Evolutionary conservation across 2,113 vertebrate species (phyloP).

Genomic region (Pedetes capensis): DNA sequence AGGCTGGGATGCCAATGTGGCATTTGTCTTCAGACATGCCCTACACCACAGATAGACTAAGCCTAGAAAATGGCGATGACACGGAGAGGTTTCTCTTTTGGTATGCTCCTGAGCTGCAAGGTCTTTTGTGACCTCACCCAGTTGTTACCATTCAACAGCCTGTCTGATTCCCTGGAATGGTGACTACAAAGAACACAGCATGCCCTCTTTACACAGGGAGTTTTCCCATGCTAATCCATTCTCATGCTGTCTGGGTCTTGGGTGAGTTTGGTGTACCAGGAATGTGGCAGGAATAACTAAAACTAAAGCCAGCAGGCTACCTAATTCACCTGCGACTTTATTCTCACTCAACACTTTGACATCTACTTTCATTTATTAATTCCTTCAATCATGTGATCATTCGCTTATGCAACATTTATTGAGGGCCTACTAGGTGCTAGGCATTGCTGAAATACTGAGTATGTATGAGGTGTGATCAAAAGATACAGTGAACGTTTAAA

Average conservation of each 20-base stretch:
- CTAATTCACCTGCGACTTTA: background rate
- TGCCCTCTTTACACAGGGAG: background rate
- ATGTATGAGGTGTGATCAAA: too few species aligned
- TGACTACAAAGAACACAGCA: background rate
- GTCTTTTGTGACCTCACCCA: background rate
- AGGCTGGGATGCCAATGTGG: background rate
- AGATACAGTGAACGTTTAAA: too few species aligned
- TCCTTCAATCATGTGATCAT: conserved; percentile 9
- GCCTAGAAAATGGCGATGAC: background rate
- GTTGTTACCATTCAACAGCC: background rate
- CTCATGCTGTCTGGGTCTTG: background rate
- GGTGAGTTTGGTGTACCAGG: background rate
- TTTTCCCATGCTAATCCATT: background rate
- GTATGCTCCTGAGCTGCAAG: background rate
- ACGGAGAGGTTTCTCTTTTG: background rate
- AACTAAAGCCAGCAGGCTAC: background rate
- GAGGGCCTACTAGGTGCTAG: background rate
- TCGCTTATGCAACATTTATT: background rate
- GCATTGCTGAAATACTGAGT: background rate
- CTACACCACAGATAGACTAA: background rate
- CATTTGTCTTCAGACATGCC: background rate
- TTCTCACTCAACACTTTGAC: background rate
- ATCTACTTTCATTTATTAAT: background rate
- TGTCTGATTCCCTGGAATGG: background rate
- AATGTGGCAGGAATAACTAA: background rate